Evolutionary conservation across 1,140 invertebrate genomes (phyloP).

Genomic region (Chrysopa pallens): DNA sequence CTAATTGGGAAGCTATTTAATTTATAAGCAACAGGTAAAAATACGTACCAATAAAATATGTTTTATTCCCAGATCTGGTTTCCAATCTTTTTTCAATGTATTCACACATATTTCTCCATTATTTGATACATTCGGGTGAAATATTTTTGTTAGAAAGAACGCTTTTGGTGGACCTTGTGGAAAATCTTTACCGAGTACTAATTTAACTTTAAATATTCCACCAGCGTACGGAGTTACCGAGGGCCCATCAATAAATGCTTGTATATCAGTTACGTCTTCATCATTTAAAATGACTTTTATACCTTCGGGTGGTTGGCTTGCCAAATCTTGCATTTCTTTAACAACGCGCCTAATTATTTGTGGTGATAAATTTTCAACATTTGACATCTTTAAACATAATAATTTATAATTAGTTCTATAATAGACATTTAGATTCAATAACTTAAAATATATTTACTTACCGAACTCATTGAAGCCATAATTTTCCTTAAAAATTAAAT

Average conservation of each 20-base stretch:
- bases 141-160: constrained; percentile 91
- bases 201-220: constrained; percentile 75
- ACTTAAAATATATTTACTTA: constrained; percentile 12
- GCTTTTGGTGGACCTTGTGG: constrained; percentile 86
- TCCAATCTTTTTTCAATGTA: constrained; percentile 94
- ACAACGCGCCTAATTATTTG: constrained; percentile 72
- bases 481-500: constrained; percentile 1
- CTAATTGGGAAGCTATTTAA: no score
- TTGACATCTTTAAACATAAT: constrained; percentile 41
- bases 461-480: constrained; percentile 22
- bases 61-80: constrained; percentile 86
- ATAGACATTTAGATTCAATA: neutral
- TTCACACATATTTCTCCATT: constrained; percentile 96
- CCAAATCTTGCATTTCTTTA: constrained; percentile 65
- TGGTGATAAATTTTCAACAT: constrained; percentile 87
- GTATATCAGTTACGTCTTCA: constrained; percentile 82
- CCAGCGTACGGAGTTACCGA: constrained; percentile 62
- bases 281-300: constrained; percentile 77
- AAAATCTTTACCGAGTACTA: constrained; percentile 84
- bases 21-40: constrained; percentile 3
- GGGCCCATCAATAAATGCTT: constrained; percentile 77
- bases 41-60: constrained; percentile 74
- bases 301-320: constrained; percentile 65
- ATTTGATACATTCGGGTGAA: constrained; percentile 90
- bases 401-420: neutral